Evolutionary conservation across 2,888 invertebrate genomes (phyloP), one percentile per base, ranked within the genome.

Genomic region (Lepidocyrtinus sp.): DNA sequence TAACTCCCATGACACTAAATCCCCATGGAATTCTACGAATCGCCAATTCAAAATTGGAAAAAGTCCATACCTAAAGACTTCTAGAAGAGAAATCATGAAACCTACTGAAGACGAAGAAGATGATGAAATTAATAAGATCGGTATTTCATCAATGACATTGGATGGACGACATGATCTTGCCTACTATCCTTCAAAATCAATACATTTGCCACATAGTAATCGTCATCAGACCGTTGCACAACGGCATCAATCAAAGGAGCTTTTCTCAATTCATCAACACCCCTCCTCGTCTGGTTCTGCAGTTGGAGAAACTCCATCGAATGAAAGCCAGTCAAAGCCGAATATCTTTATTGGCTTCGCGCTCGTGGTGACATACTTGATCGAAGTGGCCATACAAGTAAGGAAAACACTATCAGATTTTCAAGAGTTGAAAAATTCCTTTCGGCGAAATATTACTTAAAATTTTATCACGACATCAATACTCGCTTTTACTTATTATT

Each of bases 311-410:
- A 17, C 17, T 2, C 67, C 64, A 26, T 19, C 55, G 24, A 62
- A 76, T 68, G 69, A 63, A 62, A 70, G 71, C 71, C 71, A 70
- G 55, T 69, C 80, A 71, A 80, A 63, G n/a, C n/a, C n/a, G n/a
- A 74, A 80, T n/a, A 82, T 80, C 78, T 85, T 81, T 55, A 82
- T 82, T 55, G 84, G 85, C 63, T 84, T 85, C 61, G 81, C 84
- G 71, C 85, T 85, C 68, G 83, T 86, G 76, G 76, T 85, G 69
- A 84, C 85, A 71, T 86, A 86, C 79, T 82, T 86, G 73, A 84
- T 85, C 82, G 86, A 86, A 81, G 84, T 83, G n/a, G 79, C 82
- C 22, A 83, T 86, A 71, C 85, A 86, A 84, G 86, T 86, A 77
- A 75, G 79, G n/a, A n/a, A n/a, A 22, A 50, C n/a, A n/a, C n/a